A percentile compares a stretch with the other conserved stretches of the same genome.
Evolutionary conservation across 2,113 vertebrate species (phyloP).

Genomic region (Chloebia gouldiae): DNA sequence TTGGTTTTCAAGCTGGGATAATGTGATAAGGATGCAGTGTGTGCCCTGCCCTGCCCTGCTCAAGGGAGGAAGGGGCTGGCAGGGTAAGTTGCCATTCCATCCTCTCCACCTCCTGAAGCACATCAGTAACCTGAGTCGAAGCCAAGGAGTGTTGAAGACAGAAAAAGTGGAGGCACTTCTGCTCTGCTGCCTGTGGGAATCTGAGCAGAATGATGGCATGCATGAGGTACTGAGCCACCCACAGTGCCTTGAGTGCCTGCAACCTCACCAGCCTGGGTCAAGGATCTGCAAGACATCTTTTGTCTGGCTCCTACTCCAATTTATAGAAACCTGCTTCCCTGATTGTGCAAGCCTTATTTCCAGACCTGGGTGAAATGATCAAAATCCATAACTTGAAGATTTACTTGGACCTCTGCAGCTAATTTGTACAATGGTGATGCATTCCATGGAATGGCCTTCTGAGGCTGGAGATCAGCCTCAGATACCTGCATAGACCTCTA

Average conservation of each 20-base stretch:
- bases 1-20: not conserved
- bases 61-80: not conserved
- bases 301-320: not conserved
- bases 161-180: not conserved
- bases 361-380: not conserved
- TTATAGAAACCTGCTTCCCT: not conserved
- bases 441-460: not conserved
- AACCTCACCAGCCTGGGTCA: not conserved
- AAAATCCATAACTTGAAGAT: not conserved
- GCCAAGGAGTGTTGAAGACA: not conserved
- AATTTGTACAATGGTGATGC: not conserved
- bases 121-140: not conserved
- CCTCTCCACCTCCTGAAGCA: not conserved
- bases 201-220: not conserved
- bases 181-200: fast-evolving
- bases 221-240: fast-evolving
- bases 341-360: not conserved
- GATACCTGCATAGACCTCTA: not conserved
- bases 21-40: fast-evolving
- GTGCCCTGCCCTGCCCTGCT: not conserved
- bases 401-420: not conserved
- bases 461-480: not conserved
- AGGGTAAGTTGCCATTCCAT: not conserved
- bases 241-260: fast-evolving
- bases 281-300: not conserved